phyloP scores from a whole-genome alignment of 2,888 invertebrate species.

The Adelphocoris suturalis region DNA sequence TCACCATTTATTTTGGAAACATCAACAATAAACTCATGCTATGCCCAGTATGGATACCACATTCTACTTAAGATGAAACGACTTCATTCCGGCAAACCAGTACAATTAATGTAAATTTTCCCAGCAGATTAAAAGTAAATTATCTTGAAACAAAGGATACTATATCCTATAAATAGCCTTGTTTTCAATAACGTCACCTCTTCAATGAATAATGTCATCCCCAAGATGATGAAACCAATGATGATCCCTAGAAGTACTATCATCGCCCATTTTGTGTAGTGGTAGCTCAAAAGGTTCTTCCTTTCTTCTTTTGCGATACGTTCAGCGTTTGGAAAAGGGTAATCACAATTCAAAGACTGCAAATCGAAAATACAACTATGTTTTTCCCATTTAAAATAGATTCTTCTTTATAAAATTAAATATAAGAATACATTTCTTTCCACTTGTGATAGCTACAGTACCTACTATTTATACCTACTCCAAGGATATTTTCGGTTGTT shows the following conservation, averaged over 20 bases:
- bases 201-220: conserved; percentile 38
- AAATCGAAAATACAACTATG: background rate
- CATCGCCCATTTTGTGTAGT: conserved; percentile 34
- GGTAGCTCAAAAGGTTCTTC: conserved; percentile 44
- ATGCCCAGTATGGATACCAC: too few species aligned
- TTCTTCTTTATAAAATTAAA: background rate
- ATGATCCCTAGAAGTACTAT: conserved; percentile 38
- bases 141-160: conserved; percentile 46
- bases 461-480: too few species aligned
- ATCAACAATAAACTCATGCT: too few species aligned
- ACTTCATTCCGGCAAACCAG: too few species aligned
- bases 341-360: conserved; percentile 67
- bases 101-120: too few species aligned
- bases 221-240: conserved; percentile 13
- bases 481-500: too few species aligned
- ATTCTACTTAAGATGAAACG: too few species aligned
- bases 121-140: too few species aligned
- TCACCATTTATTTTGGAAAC: too few species aligned
- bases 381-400: background rate
- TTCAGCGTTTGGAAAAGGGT: conserved; percentile 64
- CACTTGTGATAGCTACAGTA: background rate
- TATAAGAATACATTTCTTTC: background rate
- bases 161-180: background rate
- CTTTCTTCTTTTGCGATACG: conserved; percentile 59
- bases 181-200: conserved; percentile 22